A percentile compares a stretch with the other conserved stretches of the same genome.
Conservation (phyloP, 2,113 vertebrate genomes). For the Xenopus borealis region DNA sequence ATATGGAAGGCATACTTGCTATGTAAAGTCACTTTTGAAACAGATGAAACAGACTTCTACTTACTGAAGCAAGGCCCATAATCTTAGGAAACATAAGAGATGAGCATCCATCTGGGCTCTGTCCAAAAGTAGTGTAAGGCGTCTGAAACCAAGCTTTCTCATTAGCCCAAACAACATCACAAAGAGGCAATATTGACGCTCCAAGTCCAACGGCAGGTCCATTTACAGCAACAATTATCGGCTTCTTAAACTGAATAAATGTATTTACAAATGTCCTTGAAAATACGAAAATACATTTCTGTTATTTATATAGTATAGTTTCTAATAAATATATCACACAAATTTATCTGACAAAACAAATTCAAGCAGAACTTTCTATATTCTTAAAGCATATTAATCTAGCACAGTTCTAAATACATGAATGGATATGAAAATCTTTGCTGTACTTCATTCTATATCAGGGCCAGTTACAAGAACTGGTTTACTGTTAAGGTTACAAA, state of each 20-base stretch:
- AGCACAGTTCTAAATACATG: too few relatives aligned
- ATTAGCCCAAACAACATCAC: conserved; percentile 96
- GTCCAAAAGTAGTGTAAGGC: conserved; percentile 89
- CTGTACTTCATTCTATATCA: too few relatives aligned
- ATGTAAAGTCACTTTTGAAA: too few relatives aligned
- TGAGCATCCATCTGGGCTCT: conserved; percentile 93
- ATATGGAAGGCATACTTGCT: too few relatives aligned
- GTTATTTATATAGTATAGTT: neutral
- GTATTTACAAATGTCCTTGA: conserved; percentile 93
- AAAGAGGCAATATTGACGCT: conserved; percentile 90
- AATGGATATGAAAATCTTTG: too few relatives aligned
- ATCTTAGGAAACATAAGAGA: conserved; percentile 91
- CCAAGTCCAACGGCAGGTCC: conserved; percentile 93
- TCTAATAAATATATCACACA: too few relatives aligned
- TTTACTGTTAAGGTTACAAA: too few relatives aligned
- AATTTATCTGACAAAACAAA: neutral
- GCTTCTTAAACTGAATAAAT: conserved; percentile 98
- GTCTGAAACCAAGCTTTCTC: conserved; percentile 99
- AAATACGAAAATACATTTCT: conserved; percentile 50
- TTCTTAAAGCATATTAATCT: too few relatives aligned
- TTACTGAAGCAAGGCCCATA: conserved; percentile 94
- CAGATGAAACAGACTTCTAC: conserved; percentile 50
- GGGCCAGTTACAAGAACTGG: too few relatives aligned
- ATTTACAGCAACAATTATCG: conserved; percentile 93
- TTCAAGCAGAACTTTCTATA: too few relatives aligned